Evolutionary conservation across 2,797 vertebrate genomes (phyloP).

Genomic region (Sarcoramphus papa): DNA sequence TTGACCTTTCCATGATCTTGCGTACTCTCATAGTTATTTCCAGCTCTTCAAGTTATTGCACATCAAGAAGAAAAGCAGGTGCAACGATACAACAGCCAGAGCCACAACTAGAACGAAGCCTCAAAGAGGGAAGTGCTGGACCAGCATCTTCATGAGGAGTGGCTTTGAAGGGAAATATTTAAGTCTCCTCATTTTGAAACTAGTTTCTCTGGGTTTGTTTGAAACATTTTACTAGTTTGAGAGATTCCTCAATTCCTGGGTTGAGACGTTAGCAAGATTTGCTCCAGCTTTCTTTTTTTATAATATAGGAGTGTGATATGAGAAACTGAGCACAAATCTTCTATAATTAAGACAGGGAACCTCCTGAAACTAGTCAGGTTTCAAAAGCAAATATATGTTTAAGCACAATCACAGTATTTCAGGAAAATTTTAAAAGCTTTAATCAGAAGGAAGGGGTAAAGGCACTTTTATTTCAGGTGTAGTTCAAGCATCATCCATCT

Average conservation of each 20-base stretch:
- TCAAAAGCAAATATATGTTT: conserved; percentile 20
- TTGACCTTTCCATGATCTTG: background rate
- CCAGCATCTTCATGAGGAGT: background rate
- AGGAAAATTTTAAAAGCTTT: conserved; percentile 26
- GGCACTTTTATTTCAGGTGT: background rate
- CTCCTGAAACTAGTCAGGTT: background rate
- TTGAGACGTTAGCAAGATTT: background rate
- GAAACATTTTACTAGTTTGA: background rate
- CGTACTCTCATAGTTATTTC: background rate
- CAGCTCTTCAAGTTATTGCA: background rate
- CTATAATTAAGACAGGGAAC: background rate
- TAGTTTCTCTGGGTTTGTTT: background rate
- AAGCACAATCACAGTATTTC: conserved; percentile 7
- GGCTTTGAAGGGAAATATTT: background rate
- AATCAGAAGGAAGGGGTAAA: background rate
- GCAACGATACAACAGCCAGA: background rate
- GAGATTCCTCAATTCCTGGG: background rate
- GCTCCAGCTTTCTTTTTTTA: background rate
- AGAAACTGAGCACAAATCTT: background rate
- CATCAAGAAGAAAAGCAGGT: background rate
- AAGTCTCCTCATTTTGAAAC: background rate
- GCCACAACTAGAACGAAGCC: background rate
- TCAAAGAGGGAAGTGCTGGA: background rate
- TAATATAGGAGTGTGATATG: background rate
- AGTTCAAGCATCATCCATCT: conserved; percentile 47